Conservation (phyloP, 2,113 vertebrate genomes). For the Corythaixoides concolor region DNA sequence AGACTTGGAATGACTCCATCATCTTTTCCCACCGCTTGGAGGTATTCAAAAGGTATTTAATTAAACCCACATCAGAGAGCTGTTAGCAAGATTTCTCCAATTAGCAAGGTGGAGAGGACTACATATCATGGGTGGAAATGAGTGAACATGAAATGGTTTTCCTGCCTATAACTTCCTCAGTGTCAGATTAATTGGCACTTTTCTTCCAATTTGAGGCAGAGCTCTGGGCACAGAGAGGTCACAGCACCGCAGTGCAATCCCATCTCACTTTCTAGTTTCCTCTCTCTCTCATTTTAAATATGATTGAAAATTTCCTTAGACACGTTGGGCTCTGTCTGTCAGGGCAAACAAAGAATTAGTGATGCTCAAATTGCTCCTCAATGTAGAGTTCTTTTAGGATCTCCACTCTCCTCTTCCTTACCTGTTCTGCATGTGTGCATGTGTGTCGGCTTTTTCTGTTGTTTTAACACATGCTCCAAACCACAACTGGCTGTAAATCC, state of each 20-base stretch:
- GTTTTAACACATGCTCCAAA: background rate
- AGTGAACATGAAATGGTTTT: slow-evolving; percentile 1
- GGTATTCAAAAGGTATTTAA: slow-evolving; percentile 46
- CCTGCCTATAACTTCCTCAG: background rate
- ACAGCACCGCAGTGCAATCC: background rate
- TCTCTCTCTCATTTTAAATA: background rate
- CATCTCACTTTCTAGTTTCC: background rate
- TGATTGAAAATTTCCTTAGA: slow-evolving; percentile 27
- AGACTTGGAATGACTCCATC: background rate
- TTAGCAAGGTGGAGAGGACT: slow-evolving; percentile 45
- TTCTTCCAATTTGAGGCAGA: slow-evolving; percentile 40
- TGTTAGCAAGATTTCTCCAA: slow-evolving; percentile 30
- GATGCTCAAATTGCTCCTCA: background rate
- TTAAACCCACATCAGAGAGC: slow-evolving; percentile 34
- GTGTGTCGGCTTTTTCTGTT: background rate
- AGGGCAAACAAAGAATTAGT: background rate
- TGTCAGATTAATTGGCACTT: slow-evolving; percentile 51
- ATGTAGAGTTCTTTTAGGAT: background rate
- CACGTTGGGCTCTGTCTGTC: background rate
- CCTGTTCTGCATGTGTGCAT: background rate
- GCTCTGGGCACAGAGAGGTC: slow-evolving; percentile 3
- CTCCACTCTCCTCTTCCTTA: background rate
- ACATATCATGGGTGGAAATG: background rate
- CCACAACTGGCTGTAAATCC: background rate
- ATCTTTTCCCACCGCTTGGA: background rate